Conservation (phyloP, 1,140 invertebrate species). For the Brachionus plicatilis region DNA sequence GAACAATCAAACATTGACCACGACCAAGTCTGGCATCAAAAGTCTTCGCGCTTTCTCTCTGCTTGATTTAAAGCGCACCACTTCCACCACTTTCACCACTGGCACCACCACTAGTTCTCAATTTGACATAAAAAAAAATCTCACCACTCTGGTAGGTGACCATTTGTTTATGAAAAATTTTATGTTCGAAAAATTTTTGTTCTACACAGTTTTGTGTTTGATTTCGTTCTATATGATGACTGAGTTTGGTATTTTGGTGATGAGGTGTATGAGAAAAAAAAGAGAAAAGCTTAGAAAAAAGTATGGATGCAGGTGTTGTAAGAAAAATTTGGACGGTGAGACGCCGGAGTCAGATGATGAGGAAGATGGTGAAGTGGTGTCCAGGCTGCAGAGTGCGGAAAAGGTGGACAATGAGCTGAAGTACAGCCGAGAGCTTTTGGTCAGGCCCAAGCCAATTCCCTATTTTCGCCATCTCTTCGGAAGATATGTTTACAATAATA, state of each 20-base stretch:
- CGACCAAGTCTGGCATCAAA: neutral
- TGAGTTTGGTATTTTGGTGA: neutral
- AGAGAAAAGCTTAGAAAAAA: neutral
- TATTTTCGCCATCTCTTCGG: neutral
- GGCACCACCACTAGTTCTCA: neutral
- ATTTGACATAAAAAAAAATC: neutral
- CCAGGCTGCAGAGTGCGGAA: neutral
- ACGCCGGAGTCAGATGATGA: neutral
- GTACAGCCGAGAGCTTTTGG: neutral
- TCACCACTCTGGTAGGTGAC: neutral
- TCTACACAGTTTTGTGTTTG: slow-evolving; percentile 28
- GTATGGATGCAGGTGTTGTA: slow-evolving; percentile 12
- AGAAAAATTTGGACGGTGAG: neutral
- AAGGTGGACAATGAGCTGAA: slow-evolving; percentile 11
- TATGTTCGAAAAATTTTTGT: slow-evolving; percentile 36
- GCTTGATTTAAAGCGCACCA: neutral
- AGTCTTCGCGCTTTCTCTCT: neutral
- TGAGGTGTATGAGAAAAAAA: neutral
- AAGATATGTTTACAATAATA: slow-evolving; percentile 20
- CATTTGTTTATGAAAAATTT: slow-evolving; percentile 17
- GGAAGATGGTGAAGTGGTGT: neutral
- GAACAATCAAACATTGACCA: neutral
- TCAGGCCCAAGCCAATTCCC: neutral
- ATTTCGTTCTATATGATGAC: slow-evolving; percentile 16
- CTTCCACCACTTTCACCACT: too few relatives aligned